Conservation (phyloP, 2,113 vertebrate genomes). For the Limnothrissa miodon region DNA sequence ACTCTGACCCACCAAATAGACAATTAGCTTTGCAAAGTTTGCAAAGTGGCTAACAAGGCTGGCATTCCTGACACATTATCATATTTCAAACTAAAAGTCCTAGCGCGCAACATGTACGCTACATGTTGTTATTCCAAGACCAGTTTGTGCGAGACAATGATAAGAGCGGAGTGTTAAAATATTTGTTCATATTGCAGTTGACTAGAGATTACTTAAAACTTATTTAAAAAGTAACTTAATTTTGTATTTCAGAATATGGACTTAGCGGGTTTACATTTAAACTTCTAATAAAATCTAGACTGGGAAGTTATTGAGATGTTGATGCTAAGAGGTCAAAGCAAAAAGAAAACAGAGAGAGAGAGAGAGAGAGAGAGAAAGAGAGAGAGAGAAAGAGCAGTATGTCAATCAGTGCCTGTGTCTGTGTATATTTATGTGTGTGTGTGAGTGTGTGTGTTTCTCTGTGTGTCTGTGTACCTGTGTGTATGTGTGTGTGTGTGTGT, state of each 20-base stretch:
- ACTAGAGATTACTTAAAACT: no score
- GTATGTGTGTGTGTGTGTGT: background rate
- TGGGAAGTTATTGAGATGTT: no score
- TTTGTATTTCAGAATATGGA: no score
- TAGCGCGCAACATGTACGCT: background rate
- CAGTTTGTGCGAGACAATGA: background rate
- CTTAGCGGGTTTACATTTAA: no score
- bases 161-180: background rate
- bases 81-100: background rate
- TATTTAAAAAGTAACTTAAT: no score
- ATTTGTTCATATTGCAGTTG: no score
- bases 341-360: background rate
- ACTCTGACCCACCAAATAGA: background rate
- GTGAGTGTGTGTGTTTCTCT: background rate
- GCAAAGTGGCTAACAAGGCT: background rate
- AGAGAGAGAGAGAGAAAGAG: background rate
- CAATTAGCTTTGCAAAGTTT: background rate
- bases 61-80: background rate
- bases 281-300: no score
- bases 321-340: background rate
- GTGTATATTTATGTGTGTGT: background rate
- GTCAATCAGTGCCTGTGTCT: background rate
- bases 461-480: background rate
- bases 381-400: background rate
- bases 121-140: no score